Conservation (phyloP, 2,888 invertebrate genomes). For the Hydrotaea cyrtoneurina region DNA sequence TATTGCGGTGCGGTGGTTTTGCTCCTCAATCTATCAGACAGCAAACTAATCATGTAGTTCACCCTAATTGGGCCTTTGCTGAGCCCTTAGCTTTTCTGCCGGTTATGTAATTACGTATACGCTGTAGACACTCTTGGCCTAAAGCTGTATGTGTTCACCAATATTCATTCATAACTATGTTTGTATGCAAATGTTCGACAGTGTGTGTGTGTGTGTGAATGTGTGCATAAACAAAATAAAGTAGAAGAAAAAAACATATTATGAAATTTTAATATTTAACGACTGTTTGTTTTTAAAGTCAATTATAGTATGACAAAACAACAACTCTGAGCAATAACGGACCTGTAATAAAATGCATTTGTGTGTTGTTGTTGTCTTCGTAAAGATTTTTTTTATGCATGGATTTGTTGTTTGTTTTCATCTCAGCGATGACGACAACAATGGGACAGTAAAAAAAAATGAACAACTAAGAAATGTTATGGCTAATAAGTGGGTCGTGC, state of each 20-base stretch:
- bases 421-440: too few species aligned
- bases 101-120: too few species aligned
- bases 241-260: conserved; percentile 45
- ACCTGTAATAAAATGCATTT: conserved; percentile 46
- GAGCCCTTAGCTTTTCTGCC: too few species aligned
- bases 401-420: not conserved
- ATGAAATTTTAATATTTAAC: conserved; percentile 60
- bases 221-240: not conserved
- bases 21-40: too few species aligned
- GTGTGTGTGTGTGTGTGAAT: not conserved
- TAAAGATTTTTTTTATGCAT: conserved; percentile 3
- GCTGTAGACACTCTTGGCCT: too few species aligned
- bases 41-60: too few species aligned
- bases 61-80: too few species aligned
- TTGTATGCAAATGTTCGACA: too few species aligned
- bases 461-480: not conserved
- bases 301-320: conserved; percentile 53
- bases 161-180: too few species aligned
- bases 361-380: not conserved
- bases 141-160: too few species aligned
- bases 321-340: not conserved
- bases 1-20: too few species aligned
- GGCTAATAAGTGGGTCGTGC: not conserved
- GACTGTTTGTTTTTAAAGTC: conserved; percentile 61
- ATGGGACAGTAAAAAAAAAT: not conserved